phyloP scores from a whole-genome alignment of 2,797 vertebrate species.

The Strix occidentalis region DNA sequence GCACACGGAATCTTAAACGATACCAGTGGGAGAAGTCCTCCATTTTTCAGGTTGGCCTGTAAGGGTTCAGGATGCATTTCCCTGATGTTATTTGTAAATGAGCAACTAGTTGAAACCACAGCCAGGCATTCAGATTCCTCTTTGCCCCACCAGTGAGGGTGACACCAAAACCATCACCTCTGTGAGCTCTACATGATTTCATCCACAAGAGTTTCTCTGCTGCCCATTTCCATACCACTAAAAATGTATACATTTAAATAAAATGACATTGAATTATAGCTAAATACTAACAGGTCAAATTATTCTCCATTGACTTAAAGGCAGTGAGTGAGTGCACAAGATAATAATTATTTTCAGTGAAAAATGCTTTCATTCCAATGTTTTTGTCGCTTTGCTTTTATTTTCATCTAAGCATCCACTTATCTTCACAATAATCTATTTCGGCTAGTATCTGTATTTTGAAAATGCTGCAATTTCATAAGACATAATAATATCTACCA shows the following conservation, averaged over 20 bases:
- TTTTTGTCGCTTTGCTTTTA: neutral
- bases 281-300: neutral
- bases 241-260: neutral
- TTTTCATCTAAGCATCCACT: fast-evolving
- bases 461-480: neutral
- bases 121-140: neutral
- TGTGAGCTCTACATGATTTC: neutral
- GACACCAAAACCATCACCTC: neutral
- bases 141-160: neutral
- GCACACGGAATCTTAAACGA: too few relatives aligned
- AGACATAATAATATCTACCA: neutral
- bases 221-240: neutral
- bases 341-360: neutral
- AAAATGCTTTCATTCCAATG: neutral
- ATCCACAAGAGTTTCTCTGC: neutral
- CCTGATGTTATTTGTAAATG: too few relatives aligned
- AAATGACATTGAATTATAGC: neutral
- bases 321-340: neutral
- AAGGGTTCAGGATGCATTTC: neutral
- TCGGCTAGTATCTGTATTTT: neutral
- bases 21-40: neutral
- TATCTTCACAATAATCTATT: neutral
- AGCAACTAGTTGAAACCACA: neutral
- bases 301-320: neutral
- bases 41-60: neutral